Evolutionary conservation across 2,113 vertebrate species (phyloP), one percentile per base, ranked within the genome.

Genomic region (Ptilonorhynchus violaceus): DNA sequence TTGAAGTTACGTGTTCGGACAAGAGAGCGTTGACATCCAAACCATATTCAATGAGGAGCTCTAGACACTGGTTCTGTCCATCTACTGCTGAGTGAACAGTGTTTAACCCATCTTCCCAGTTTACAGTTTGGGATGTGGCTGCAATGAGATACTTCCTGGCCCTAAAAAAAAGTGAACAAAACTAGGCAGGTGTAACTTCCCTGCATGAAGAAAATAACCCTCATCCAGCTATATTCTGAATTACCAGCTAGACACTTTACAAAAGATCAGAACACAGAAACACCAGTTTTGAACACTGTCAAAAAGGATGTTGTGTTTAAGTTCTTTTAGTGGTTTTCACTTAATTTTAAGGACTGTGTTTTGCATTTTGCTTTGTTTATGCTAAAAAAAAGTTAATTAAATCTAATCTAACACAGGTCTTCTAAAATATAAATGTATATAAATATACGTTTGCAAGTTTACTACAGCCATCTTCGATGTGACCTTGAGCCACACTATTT

Each of bases 61-160:
- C 94, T 18, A 99, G 94, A 73, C 99, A 99, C 84, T 98, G 98
- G 9, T 98, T 98, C 42, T 99, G 98, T 28, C 98, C 98, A 15
- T 99, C 99, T 17, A 97, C 98, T 18, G 99, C 98, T 11, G 98
- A 99, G 88, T 99, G 99, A 80, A 99, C 56, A 13, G 98, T 98
- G 30, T 98, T 99, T 84, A 98, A 97, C 15, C 98, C 98, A 28
- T 98, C 98, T 94, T 97, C 98, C 92, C 89, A 97, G 47, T 99
- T 98, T 77, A 98, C 98, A 67, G 96, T 97, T 97, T 95, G 98
- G 69, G 97, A 98, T 69, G 98, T 99, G 27, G 98, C 74, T 3
- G 98, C 98, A 89, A 99, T 98, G 41, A 99, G 97, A 92, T 98
- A 98, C 92, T 98, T 99, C 96, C 99, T 62, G 15, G 98, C 98